phyloP scores from a whole-genome alignment of 2,797 vertebrate genomes.

The Squalus acanthias region DNA sequence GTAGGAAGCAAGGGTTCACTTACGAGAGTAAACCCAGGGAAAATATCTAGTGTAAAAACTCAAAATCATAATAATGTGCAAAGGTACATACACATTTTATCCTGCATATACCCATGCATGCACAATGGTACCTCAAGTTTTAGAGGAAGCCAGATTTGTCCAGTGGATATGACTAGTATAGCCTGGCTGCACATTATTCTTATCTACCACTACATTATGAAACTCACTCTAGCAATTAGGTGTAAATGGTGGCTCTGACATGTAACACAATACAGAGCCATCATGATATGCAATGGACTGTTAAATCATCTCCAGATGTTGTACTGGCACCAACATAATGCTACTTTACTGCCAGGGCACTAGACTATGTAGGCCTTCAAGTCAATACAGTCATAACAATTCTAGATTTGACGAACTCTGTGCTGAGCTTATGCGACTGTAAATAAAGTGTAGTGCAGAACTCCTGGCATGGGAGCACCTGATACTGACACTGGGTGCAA shows the following conservation, averaged over 20 bases:
- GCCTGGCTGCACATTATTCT: background rate
- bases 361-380: background rate
- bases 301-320: background rate
- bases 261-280: background rate
- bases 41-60: background rate
- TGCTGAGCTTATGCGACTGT: background rate
- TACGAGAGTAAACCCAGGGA: background rate
- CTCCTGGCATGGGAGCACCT: background rate
- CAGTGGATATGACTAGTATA: background rate
- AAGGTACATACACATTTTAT: background rate
- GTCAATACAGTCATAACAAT: background rate
- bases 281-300: background rate
- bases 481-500: too few relatives aligned
- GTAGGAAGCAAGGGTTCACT: background rate
- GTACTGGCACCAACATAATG: background rate
- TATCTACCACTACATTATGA: too few relatives aligned
- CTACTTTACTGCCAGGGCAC: background rate
- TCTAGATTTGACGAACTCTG: background rate
- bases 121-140: background rate
- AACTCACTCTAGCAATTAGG: background rate
- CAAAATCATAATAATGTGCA: background rate
- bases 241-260: background rate
- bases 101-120: background rate
- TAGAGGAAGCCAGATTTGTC: background rate
- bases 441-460: background rate